Conservation (phyloP, 2,888 invertebrate genomes). For the Gari tellinella region DNA sequence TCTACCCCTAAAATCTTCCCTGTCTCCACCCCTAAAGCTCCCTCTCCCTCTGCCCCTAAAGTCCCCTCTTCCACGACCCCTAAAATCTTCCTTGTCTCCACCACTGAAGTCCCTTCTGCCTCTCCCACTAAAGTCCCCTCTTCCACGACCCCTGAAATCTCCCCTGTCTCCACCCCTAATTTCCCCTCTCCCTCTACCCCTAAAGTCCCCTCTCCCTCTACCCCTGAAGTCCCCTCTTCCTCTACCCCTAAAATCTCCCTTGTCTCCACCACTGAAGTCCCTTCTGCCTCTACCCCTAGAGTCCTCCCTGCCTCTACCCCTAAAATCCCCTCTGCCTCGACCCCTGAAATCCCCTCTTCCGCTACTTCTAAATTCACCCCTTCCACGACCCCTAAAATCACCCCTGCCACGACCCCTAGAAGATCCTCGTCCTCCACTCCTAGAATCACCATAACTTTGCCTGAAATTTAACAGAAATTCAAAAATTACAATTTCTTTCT, state of each 20-base stretch:
- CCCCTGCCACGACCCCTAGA: conserved; percentile 10
- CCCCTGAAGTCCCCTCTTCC: no score
- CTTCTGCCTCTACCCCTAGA: neutral
- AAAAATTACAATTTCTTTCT: no score
- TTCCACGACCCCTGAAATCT: neutral
- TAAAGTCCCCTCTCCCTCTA: no score
- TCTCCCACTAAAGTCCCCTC: conserved; percentile 4
- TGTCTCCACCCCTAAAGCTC: neutral
- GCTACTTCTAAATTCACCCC: no score
- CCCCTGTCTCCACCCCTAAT: no score
- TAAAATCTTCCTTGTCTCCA: neutral
- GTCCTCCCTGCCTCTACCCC: conserved; percentile 12
- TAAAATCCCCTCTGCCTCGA: conserved; percentile 1
- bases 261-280: no score
- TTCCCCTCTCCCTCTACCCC: no score
- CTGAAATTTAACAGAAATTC: no score
- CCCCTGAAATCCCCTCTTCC: conserved; percentile 5
- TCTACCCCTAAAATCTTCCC: neutral
- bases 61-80: conserved; percentile 11
- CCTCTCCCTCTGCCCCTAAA: conserved; percentile 14
- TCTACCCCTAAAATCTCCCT: no score
- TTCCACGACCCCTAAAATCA: conserved; percentile 3
- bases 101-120: conserved; percentile 11
- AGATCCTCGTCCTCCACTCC: conserved; percentile 4
- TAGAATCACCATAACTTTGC: conserved; percentile 4